These are phyloP conservation scores for Gephyroberyx darwinii DNA, from an alignment of 2,797 vertebrate species.

Conservation along the genomic window DNA sequence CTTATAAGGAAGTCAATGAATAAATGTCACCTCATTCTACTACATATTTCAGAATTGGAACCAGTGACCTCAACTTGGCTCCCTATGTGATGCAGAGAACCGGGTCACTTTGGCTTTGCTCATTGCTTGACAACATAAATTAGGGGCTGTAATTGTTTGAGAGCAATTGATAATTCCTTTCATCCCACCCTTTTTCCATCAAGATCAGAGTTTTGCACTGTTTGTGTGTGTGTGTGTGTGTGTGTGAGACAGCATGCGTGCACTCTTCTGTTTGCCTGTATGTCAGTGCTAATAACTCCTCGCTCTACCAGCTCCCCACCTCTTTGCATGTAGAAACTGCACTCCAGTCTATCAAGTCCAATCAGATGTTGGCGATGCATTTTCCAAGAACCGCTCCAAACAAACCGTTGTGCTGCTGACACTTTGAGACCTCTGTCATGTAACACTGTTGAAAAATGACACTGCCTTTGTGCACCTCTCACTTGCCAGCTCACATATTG, in stretches of 20 bases:
- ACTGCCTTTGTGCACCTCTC: slow-evolving; percentile 14
- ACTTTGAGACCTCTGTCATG: slow-evolving; percentile 45
- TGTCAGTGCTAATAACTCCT: background rate
- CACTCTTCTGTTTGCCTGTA: slow-evolving; percentile 4
- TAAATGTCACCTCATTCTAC: too few relatives aligned
- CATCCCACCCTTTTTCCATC: slow-evolving; percentile 48
- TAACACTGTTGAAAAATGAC: slow-evolving; percentile 55
- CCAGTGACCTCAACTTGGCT: too few relatives aligned
- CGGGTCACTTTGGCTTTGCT: slow-evolving; percentile 8
- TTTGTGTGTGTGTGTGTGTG: background rate
- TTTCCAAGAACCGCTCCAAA: slow-evolving; percentile 24
- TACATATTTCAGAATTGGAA: too few relatives aligned
- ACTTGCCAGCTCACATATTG: slow-evolving; percentile 52
- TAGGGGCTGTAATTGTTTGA: slow-evolving; percentile 31
- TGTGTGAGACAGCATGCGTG: background rate
- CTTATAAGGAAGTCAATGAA: too few relatives aligned
- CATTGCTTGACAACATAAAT: slow-evolving; percentile 17
- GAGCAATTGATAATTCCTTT: slow-evolving; percentile 34
- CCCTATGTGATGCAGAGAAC: slow-evolving; percentile 18
- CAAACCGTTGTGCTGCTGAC: slow-evolving; percentile 20
- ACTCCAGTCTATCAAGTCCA: slow-evolving; percentile 17
- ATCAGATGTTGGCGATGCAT: slow-evolving; percentile 27
- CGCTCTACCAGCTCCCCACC: slow-evolving; percentile 8
- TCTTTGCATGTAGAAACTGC: slow-evolving; percentile 7
- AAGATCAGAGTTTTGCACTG: background rate